phyloP scores from a whole-genome alignment of 1,140 invertebrate species.

The Plodia interpunctella region DNA sequence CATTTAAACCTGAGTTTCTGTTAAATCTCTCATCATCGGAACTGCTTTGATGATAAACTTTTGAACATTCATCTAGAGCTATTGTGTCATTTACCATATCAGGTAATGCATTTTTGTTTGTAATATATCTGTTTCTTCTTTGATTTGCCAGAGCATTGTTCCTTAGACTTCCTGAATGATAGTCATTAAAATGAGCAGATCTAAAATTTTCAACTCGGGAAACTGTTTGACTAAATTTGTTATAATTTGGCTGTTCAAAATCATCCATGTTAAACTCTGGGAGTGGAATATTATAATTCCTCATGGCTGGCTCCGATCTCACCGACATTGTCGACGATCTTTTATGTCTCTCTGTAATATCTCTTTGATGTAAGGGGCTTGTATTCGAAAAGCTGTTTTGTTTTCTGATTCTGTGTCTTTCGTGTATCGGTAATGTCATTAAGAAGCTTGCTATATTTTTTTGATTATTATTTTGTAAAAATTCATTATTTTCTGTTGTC shows the following conservation, averaged over 20 bases:
- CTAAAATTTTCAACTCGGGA: slow-evolving; percentile 46
- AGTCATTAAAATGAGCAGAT: slow-evolving; percentile 43
- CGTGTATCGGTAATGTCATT: slow-evolving; percentile 43
- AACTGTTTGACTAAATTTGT: slow-evolving; percentile 45
- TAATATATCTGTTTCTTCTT: slow-evolving; percentile 49
- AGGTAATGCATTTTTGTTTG: slow-evolving; percentile 73
- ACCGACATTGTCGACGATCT: slow-evolving; percentile 57
- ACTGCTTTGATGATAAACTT: slow-evolving; percentile 55
- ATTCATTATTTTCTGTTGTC: slow-evolving; percentile 54
- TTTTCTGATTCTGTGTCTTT: slow-evolving; percentile 46
- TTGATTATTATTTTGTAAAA: slow-evolving; percentile 31
- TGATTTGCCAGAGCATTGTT: slow-evolving; percentile 30
- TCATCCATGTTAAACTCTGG: slow-evolving; percentile 48
- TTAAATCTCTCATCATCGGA: slow-evolving; percentile 55
- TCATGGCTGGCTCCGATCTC: slow-evolving; percentile 60
- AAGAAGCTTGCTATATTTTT: slow-evolving; percentile 51
- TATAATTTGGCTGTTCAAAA: slow-evolving; percentile 24
- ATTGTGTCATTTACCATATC: slow-evolving; percentile 81
- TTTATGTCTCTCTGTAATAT: slow-evolving; percentile 37
- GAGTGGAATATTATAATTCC: slow-evolving; percentile 64
- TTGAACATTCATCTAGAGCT: slow-evolving; percentile 67
- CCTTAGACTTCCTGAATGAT: slow-evolving; percentile 33
- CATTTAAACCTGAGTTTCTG: slow-evolving; percentile 27
- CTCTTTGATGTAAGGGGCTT: slow-evolving; percentile 29
- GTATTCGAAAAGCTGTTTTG: slow-evolving; percentile 50